Conservation (phyloP, 2,113 vertebrate species). For the Gymnobelideus leadbeateri region DNA sequence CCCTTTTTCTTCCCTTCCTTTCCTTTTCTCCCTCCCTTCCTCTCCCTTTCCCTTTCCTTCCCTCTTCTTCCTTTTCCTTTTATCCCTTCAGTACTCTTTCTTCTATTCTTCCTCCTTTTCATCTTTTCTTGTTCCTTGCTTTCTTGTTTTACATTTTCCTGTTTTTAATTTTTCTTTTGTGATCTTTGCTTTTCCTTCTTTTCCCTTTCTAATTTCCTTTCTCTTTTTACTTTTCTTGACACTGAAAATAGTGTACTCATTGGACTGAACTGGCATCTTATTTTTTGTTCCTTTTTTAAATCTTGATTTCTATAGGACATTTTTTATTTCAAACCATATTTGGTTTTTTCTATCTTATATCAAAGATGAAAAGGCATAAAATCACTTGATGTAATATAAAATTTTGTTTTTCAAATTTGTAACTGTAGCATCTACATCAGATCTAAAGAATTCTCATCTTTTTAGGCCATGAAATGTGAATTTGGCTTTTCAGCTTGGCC, state of each 20-base stretch:
- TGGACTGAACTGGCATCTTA: constrained; percentile 18
- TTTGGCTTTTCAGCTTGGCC: constrained; percentile 46
- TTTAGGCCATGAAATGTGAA: neutral
- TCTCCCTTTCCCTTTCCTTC: neutral
- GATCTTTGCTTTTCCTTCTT: neutral
- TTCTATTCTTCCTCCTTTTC: neutral
- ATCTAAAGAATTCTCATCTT: constrained; percentile 59
- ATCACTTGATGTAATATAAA: constrained; percentile 27
- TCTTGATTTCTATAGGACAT: neutral
- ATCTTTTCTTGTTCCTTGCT: neutral
- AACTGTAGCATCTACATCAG: neutral
- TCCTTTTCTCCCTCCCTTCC: neutral
- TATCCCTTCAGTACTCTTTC: neutral
- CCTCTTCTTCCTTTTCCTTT: neutral
- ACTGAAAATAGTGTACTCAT: neutral
- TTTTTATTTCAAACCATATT: neutral
- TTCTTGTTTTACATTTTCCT: constrained; percentile 30
- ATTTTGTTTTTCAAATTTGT: constrained; percentile 29
- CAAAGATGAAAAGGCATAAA: constrained; percentile 13
- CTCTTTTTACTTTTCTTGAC: neutral
- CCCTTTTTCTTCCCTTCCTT: no score
- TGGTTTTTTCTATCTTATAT: neutral
- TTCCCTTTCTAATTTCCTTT: neutral
- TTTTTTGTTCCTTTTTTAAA: constrained; percentile 26
- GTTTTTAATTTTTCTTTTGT: neutral